Evolutionary conservation across 2,888 invertebrate genomes (phyloP), one percentile per base, ranked within the genome.

Genomic region (Xestoiulus laeticollis): DNA sequence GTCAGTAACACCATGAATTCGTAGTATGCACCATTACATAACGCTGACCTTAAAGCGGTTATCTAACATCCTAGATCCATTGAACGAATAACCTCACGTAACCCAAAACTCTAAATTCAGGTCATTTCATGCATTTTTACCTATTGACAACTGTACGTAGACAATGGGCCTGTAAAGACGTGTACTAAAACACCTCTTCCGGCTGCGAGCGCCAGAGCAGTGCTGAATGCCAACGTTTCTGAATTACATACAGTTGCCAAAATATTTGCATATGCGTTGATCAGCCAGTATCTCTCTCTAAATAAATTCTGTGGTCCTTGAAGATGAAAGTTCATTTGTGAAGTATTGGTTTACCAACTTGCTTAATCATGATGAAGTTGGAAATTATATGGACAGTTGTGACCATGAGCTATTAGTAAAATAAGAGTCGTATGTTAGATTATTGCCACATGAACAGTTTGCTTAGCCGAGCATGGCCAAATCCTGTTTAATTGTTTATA

Each of bases 81-180:
- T 78, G 78, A 78, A 78, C 78, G 78, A 78, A 1, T 78, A 26
- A 78, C 78, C 78, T 78, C 78, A 22, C 1, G 30, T 78, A 78
- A 78, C 78, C 78, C 30, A 78, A 12, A 78, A 78, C 12, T 78
- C 30, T 2, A 22, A 26, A 78, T 78, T 78, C 22, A 26, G 78
- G 78, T 78, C 78, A 30, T 78, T 78, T 78, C 22, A 12, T 78
- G 78, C 1, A 59, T 78, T 78, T 78, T 78, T 78, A 78, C 22
- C 2, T 12, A 1, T 78, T 78, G 78, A 78, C 78, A 78, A 78
- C 78, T 78, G 78, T 5, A 30, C 26, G 78, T 30, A 30, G 78
- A 6, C 78, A 78, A 30, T 14, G 30, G 14, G 30, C 30, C 30
- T 8, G 14, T 2, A 5, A 8, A 30, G 26, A 30, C 10, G 26